phyloP scores from a whole-genome alignment of 2,113 vertebrate species.

The Rhadina sibilatrix region DNA sequence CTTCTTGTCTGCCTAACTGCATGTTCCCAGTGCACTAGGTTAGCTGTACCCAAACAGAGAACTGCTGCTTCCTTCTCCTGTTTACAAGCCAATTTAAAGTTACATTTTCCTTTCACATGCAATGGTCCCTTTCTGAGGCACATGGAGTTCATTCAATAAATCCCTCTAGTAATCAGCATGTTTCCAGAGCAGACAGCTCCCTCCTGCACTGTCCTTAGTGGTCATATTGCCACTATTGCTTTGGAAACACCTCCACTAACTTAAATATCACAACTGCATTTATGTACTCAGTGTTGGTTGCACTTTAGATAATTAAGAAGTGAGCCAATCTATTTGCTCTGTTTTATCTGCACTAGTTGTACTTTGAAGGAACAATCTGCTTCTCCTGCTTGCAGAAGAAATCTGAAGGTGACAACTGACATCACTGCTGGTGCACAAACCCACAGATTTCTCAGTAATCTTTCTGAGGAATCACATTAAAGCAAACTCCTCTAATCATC shows the following conservation, averaged over 20 bases:
- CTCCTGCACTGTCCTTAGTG: neutral
- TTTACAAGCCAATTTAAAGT: neutral
- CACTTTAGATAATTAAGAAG: neutral
- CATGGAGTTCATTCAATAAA: neutral
- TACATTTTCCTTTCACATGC: neutral
- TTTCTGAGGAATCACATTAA: neutral
- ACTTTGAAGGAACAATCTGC: neutral
- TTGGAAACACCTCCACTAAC: neutral
- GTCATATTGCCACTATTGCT: neutral
- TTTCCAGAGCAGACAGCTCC: neutral
- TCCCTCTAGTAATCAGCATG: neutral
- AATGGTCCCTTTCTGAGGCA: neutral
- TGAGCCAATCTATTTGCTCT: neutral
- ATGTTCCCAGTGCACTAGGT: neutral
- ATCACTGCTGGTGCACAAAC: neutral
- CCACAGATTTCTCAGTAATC: slow-evolving; percentile 40
- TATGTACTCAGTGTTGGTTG: neutral
- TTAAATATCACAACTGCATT: neutral
- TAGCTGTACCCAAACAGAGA: neutral
- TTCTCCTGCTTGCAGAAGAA: neutral
- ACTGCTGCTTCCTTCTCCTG: neutral
- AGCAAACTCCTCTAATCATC: neutral
- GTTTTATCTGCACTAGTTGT: neutral
- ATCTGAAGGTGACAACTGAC: neutral
- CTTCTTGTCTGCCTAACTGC: neutral